Base-by-base conservation (phyloP, 2,113 vertebrate genomes). In the Carettochelys insculpta region DNA sequence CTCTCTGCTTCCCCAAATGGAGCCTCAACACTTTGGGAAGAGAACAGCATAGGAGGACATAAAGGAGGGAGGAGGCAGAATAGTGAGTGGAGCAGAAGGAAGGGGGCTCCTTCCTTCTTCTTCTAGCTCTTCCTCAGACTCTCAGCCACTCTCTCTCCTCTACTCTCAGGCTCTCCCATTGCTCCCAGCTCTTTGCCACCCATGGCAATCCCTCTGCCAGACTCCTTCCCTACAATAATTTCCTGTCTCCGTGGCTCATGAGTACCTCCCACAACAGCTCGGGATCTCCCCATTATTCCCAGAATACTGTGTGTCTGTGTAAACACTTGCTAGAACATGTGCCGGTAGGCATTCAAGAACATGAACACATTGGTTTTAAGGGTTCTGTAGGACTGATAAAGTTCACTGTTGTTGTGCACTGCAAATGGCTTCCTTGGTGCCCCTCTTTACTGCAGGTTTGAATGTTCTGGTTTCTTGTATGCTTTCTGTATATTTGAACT, bases 171-270 rank as follows among this genome's bases (percentile, higher is more conserved):
- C 31, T 20, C 31, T 50, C 31, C 6, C 3, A 8, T 11, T 31
- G 56, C 14, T 61, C 56, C 56, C 16, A 31, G 13, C 3, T 16
- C 56, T 34, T 31, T 61, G 2, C 4, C 4, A 50, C 19, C 1
- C 1, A 53, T 2, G 1, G 17, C 50, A 0, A 1, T 85, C 19
- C 19, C 58, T 88, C 56, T 45, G 38, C 38, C 75, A 41, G 8
- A 6, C 0, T 0, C 38, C 87, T 8, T 38, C 24, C 78, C 68
- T 51, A 80, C 0, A 2, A 3, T 4, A 31, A 1, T 71, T 90
- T 54, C 19, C n/a, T 71, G 48, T 65, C 2, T 43, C 25, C 4
- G 2, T 20, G 0, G 1, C 25, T 87, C 11, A 4, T 38, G 5
- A 53, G 11, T 83, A 6, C 19, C 25, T 79, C 48, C 38, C n/a